Evolutionary conservation across 2,113 vertebrate genomes (phyloP), one percentile per base, ranked within the genome.

Genomic region (Zosterops lateralis): DNA sequence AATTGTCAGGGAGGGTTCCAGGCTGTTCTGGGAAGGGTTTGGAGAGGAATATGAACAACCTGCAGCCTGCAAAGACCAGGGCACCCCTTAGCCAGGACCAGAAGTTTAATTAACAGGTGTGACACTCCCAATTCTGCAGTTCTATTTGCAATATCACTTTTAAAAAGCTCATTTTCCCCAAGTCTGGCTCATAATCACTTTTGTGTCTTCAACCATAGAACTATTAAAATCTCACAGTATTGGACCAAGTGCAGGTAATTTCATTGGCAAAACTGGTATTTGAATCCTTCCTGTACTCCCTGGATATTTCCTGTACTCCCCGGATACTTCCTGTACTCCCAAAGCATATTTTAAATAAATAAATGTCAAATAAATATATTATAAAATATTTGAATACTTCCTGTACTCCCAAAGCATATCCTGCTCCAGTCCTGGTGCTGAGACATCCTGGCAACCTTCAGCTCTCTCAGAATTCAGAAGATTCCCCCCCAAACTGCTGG

Each of bases 391-490:
- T 48, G 18, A 66, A 54, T 62, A 73, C 18, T 57, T 72, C 53
- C 66, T 38, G 44, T 25, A 0, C 36, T 72, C 58, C 54, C 60
- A 18, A 50, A 53, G n/a, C 73, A 64, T 1, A 61, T 20, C 31
- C 36, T 0, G 0, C 48, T 34, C n/a, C 2, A 2, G 0, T 12
- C 14, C 34, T 2, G 3, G 26, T 10, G 45, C 77, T 36, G 42
- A 72, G 36, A 48, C 28, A n/a, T 36, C 53, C 57, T 34, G 38
- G 38, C 7, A 70, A 32, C 56, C 19, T 77, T 54, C 72, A 62
- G 22, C 7, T 6, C 14, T 7, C 57, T 12, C 85, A 26, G 11
- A 64, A 75, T 76, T 10, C 18, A 54, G 42, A 20, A 25, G 22
- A 47, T 57, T 51, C 1, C 13, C 28, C 6, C n/a, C 4, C 3